Percentiles rank a stretch among this genome's conserved stretches.
phyloP scores from a whole-genome alignment of 2,888 invertebrate species.

The Formica aserva region DNA sequence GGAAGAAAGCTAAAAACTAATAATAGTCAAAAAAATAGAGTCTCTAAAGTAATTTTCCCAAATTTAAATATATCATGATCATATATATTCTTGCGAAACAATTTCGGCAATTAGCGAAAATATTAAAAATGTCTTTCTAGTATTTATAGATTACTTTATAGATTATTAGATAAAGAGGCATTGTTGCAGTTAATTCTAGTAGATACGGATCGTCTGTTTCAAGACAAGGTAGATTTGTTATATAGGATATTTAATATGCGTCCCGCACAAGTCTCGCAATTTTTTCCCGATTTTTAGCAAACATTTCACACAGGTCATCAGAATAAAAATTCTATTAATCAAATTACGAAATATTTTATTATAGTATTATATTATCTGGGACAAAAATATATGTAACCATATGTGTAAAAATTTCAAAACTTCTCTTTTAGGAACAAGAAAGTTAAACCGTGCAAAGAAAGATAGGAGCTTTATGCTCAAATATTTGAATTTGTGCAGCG shows the following conservation, averaged over 20 bases:
- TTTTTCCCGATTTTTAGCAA: slow-evolving; percentile 27
- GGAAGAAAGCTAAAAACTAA: neutral
- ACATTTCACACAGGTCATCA: slow-evolving; percentile 25
- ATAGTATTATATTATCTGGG: neutral
- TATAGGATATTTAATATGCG: slow-evolving; percentile 33
- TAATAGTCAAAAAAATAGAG: neutral
- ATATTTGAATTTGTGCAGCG: slow-evolving; percentile 20
- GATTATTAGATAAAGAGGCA: neutral
- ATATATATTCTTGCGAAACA: neutral
- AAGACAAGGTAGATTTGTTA: neutral
- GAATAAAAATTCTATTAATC: neutral
- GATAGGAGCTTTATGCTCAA: neutral
- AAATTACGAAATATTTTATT: slow-evolving; percentile 12
- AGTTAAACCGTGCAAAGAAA: neutral
- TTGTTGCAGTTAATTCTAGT: slow-evolving; percentile 7
- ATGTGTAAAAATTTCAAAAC: slow-evolving; percentile 1
- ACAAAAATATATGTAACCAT: neutral
- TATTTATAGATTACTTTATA: neutral
- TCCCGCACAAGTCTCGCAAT: slow-evolving; percentile 11
- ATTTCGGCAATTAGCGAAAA: neutral
- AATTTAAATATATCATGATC: neutral
- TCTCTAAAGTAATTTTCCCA: neutral
- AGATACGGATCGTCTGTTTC: neutral
- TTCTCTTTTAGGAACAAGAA: neutral
- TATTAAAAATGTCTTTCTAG: neutral